A percentile compares a stretch with the other conserved stretches of the same genome.
Evolutionary conservation across 2,888 invertebrate genomes (phyloP).

Genomic region (Idaea straminata): DNA sequence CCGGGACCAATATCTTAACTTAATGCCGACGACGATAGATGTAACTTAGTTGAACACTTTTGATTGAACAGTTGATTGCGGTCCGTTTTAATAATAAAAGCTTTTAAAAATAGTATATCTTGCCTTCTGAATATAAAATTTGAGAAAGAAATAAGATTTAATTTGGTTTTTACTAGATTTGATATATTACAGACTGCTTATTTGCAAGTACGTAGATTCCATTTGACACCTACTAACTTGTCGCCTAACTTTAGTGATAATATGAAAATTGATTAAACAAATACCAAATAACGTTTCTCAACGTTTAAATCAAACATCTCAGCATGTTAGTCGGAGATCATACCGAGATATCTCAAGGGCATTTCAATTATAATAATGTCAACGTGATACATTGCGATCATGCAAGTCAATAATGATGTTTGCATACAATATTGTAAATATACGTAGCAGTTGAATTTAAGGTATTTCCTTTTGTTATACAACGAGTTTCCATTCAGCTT

Average conservation of each 20-base stretch:
- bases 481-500: no score
- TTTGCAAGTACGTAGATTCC: background rate
- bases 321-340: background rate
- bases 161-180: background rate
- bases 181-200: background rate
- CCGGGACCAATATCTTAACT: no score
- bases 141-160: no score
- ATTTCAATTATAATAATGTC: background rate
- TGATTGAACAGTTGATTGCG: no score
- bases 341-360: background rate
- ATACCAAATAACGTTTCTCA: background rate
- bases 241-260: background rate
- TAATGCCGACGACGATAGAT: no score
- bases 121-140: no score
- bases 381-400: background rate
- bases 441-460: no score
- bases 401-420: slow-evolving; percentile 1
- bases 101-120: no score
- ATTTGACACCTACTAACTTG: background rate
- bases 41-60: no score
- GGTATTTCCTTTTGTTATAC: no score
- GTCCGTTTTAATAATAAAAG: no score
- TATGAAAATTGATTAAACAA: background rate
- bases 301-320: background rate
- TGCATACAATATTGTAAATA: background rate